Conservation (phyloP, 1,140 invertebrate species). For the Orius insidiosus region DNA sequence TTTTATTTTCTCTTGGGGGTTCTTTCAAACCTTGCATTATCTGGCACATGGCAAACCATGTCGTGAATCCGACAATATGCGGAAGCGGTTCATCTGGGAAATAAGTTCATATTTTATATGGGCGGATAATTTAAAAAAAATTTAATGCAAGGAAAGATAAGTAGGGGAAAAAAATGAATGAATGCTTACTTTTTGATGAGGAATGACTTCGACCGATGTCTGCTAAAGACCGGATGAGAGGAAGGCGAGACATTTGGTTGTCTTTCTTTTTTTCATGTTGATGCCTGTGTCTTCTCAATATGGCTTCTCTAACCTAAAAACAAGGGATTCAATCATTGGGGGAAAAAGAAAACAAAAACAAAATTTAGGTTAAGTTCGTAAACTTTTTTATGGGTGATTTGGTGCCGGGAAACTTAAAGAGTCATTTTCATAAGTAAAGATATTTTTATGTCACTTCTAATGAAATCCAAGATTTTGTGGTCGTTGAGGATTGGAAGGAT, state of each 20-base stretch:
- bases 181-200: constrained; percentile 75
- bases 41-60: constrained; percentile 36
- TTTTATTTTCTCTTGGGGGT: no score
- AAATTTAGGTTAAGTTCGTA: background rate
- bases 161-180: no score
- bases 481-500: background rate
- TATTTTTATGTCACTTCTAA: background rate
- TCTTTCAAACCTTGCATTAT: constrained; percentile 32
- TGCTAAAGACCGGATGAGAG: constrained; percentile 86
- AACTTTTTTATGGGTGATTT: background rate
- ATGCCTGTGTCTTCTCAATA: constrained; percentile 83
- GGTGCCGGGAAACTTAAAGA: background rate
- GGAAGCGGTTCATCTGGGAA: constrained; percentile 8
- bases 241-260: constrained; percentile 64
- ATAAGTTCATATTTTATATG: constrained; percentile 1
- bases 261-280: constrained; percentile 77
- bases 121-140: no score
- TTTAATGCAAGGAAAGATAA: no score
- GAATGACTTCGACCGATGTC: constrained; percentile 94
- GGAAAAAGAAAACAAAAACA: background rate
- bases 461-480: background rate
- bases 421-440: background rate
- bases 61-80: constrained; percentile 29
- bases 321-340: background rate
- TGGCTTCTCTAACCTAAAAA: constrained; percentile 55